Evolutionary conservation across 1,140 invertebrate genomes (phyloP), one percentile per base, ranked within the genome.

Genomic region (Meloidogyne chitwoodi): DNA sequence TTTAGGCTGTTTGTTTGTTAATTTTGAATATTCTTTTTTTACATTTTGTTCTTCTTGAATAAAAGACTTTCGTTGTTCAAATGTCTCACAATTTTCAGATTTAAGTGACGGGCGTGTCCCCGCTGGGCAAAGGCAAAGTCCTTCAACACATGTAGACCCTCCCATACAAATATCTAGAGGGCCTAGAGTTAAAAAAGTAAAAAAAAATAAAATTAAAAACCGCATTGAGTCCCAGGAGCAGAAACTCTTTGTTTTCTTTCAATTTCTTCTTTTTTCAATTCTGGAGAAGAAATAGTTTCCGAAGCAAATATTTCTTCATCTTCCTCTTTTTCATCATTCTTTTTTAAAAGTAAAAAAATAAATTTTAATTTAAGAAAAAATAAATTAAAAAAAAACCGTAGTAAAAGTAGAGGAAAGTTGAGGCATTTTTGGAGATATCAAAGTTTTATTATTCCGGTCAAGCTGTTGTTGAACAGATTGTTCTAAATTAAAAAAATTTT

Each of bases 121-220:
- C 14, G 81, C 77, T n/a, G 85, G 85, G 48, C 84, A 86, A 22
- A 87, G 65, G 69, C 84, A 86, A 63, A 82, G 67, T 22, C 80
- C 78, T 38, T 84, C 85, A 19, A 86, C 76, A 75, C 84, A 86
- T 14, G 70, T 69, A 26, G 84, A 82, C 2, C 84, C 84, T 34
- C 84, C 84, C 22, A 77, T 74, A 73, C 84, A 86, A 38, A 68
- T 61, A 70, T 86, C 84, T 22, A 85, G 70, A 26, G 84, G 85
- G 38, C 84, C 83, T 84, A 65, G 19, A 65, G 27, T 16, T 2
- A 38, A 14, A 73, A 62, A 63, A 64, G n/a, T 24, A 12, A 2
- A 27, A 48, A 24, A 29, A 16, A 29, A 11, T 31, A 27, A n/a
- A 63, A 64, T 27, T 12, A 22, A 2, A 38, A 24, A 74, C 79